Conservation (phyloP, 2,888 invertebrate genomes). For the Exephanes ischioxanthus region DNA sequence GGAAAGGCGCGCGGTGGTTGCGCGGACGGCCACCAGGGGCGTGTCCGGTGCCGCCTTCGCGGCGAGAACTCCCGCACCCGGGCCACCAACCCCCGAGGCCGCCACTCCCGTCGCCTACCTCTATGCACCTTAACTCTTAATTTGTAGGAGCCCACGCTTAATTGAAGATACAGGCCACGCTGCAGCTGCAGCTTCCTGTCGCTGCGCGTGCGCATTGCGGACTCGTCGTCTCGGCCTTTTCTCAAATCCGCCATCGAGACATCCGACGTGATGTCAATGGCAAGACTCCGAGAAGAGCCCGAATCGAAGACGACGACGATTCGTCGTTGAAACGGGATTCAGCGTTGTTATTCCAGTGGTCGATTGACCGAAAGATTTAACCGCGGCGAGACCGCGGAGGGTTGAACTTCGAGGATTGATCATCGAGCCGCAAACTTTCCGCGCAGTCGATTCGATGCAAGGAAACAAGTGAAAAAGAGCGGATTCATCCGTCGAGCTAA, state of each 20-base stretch:
- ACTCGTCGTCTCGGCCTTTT: constrained; percentile 22
- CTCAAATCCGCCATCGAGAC: constrained; percentile 63
- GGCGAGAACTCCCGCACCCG: constrained; percentile 74
- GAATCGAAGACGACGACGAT: constrained; percentile 10
- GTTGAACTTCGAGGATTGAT: constrained; percentile 24
- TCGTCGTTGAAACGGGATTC: background rate
- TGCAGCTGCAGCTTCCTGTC: constrained; percentile 63
- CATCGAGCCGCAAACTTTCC: constrained; percentile 55
- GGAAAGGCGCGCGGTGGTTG: constrained; percentile 81
- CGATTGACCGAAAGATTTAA: background rate
- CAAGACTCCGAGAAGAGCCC: background rate
- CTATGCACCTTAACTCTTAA: constrained; percentile 82
- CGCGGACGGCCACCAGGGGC: constrained; percentile 82
- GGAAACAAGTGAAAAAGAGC: constrained; percentile 27
- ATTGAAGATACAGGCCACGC: constrained; percentile 74
- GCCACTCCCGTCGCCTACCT: constrained; percentile 74
- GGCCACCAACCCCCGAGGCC: constrained; percentile 78
- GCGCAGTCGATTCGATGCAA: constrained; percentile 24
- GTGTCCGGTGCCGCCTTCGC: constrained; percentile 84
- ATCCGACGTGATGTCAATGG: constrained; percentile 32
- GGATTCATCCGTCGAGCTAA: constrained; percentile 47
- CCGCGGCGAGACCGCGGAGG: background rate
- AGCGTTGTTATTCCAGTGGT: background rate
- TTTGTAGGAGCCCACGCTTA: constrained; percentile 79
- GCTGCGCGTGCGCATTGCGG: constrained; percentile 74